phyloP scores from a whole-genome alignment of 35 echinoderm and acorn worm species.

The Hemicentrotus pulcherrimus region DNA sequence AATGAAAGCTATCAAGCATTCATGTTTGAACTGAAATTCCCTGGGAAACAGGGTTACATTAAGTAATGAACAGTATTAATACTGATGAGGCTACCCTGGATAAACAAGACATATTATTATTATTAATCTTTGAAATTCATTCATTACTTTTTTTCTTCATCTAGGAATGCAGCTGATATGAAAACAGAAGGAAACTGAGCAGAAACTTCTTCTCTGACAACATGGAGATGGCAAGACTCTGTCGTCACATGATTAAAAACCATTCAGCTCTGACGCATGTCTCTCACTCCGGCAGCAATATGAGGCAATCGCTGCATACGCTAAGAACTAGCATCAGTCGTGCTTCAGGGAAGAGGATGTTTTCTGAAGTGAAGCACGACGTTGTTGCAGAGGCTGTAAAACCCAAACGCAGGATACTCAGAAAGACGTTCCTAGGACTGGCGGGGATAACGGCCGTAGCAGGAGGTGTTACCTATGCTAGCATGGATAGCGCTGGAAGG shows the following conservation, averaged over 20 bases:
- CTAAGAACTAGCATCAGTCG: not conserved
- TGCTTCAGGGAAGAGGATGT: not conserved
- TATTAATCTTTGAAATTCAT: too few relatives aligned
- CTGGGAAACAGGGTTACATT: too few relatives aligned
- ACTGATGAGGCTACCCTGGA: too few relatives aligned
- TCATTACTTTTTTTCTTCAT: not conserved
- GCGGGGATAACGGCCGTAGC: not conserved
- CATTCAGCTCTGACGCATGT: not conserved
- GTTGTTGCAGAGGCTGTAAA: not conserved
- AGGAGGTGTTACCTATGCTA: slow-evolving; percentile 42
- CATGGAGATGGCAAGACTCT: not conserved
- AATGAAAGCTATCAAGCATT: too few relatives aligned
- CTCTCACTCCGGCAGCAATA: not conserved
- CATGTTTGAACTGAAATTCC: too few relatives aligned
- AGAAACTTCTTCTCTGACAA: not conserved
- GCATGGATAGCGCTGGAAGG: slow-evolving; percentile 54
- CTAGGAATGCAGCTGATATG: not conserved
- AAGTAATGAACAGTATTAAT: too few relatives aligned
- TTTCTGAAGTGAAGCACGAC: not conserved
- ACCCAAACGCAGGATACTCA: slow-evolving; percentile 19
- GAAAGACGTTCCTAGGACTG: not conserved
- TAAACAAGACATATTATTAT: too few relatives aligned
- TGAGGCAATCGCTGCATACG: not conserved
- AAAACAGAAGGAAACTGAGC: not conserved
- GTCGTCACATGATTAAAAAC: not conserved